Conservation (phyloP, 2,888 invertebrate species). For the Gymnosoma rotundatum region DNA sequence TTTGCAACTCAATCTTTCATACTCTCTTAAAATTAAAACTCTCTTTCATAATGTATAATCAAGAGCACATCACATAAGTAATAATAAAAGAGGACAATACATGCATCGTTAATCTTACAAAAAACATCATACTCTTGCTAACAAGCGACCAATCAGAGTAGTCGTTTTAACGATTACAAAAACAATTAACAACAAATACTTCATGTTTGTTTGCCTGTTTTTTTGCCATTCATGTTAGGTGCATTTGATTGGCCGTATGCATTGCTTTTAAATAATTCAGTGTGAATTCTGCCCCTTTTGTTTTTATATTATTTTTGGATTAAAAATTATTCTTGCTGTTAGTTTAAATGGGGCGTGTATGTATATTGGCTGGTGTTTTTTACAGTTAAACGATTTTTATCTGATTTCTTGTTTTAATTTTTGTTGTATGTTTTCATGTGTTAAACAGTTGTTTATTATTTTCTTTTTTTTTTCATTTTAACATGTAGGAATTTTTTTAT, state of each 20-base stretch:
- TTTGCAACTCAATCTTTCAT: not conserved
- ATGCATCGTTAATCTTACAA: constrained; percentile 24
- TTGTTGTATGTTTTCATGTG: constrained; percentile 51
- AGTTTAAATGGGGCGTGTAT: constrained; percentile 60
- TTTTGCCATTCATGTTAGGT: constrained; percentile 12
- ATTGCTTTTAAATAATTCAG: not conserved
- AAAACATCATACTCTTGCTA: not conserved
- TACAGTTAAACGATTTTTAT: constrained; percentile 61
- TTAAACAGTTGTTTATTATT: constrained; percentile 37
- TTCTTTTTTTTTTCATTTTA: not conserved
- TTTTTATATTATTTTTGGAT: constrained; percentile 29
- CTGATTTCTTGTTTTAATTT: constrained; percentile 61
- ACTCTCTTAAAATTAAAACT: constrained; percentile 1
- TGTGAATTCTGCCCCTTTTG: not conserved
- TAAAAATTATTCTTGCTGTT: constrained; percentile 27
- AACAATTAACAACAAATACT: constrained; percentile 48
- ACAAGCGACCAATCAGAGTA: constrained; percentile 47
- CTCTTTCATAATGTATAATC: constrained; percentile 3
- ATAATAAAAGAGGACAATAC: constrained; percentile 11
- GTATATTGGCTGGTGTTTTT: constrained; percentile 33
- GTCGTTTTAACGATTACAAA: constrained; percentile 51
- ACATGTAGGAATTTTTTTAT: not conserved
- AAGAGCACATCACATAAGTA: not conserved
- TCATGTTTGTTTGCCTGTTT: constrained; percentile 62
- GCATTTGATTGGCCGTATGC: constrained; percentile 45